These are phyloP conservation scores for Disparrhopalites patrizii DNA, from an alignment of 2,888 invertebrate genomes.

Conservation along the genomic window DNA sequence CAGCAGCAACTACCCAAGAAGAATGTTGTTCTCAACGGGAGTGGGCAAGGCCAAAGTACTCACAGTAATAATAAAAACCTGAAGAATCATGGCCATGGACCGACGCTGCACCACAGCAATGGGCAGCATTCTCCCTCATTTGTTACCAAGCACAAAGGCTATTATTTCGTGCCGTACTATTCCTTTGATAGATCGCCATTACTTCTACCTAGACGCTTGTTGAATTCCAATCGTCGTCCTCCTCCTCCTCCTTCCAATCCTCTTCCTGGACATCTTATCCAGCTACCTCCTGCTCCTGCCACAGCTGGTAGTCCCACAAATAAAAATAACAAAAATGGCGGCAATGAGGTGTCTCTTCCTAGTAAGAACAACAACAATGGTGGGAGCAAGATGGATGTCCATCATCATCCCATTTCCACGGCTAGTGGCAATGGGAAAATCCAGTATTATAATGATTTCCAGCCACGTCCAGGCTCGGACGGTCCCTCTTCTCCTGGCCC, in stretches of 20 bases:
- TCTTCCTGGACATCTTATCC: not conserved
- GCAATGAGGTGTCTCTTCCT: not conserved
- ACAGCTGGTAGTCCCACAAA: not conserved
- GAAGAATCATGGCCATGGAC: not conserved
- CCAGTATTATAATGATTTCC: conserved; percentile 1
- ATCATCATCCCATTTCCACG: no score
- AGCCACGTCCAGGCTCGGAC: not conserved
- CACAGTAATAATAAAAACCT: not conserved
- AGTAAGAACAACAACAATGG: not conserved
- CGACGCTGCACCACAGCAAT: not conserved
- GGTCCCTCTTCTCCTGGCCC: not conserved
- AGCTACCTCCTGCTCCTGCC: not conserved
- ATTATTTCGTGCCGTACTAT: conserved; percentile 19
- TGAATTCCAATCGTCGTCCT: not conserved
- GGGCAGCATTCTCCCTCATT: not conserved
- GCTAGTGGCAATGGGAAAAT: no score
- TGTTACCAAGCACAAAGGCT: conserved; percentile 15
- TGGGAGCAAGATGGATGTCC: not conserved
- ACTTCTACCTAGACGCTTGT: not conserved
- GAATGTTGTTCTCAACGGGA: not conserved
- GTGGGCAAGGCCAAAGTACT: not conserved
- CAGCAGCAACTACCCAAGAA: not conserved
- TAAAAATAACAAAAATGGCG: no score
- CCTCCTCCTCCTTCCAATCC: not conserved
- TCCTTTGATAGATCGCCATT: not conserved